These are phyloP conservation scores for Cygnus olor DNA, from an alignment of 2,797 vertebrate genomes.

Conservation along the genomic window DNA sequence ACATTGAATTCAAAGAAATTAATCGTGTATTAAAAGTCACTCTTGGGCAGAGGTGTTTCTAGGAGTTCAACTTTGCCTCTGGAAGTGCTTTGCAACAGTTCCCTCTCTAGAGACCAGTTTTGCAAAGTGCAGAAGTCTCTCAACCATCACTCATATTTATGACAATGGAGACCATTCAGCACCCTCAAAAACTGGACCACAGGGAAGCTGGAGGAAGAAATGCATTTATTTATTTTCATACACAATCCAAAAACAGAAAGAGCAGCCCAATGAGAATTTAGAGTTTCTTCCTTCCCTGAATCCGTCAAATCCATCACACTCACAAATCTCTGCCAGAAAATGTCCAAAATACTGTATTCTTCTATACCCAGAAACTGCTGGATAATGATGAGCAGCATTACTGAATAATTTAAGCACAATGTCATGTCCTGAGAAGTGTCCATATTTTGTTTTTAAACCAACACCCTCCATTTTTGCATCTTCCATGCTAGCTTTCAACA, in stretches of 20 bases:
- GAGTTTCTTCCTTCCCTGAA: not conserved
- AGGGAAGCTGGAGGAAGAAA: not conserved
- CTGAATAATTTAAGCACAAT: not conserved
- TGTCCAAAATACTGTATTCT: not conserved
- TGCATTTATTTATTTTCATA: not conserved
- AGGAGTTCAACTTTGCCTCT: constrained; percentile 20
- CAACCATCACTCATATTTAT: not conserved
- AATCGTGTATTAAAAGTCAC: not conserved
- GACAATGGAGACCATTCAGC: constrained; percentile 8
- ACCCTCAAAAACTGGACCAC: not conserved
- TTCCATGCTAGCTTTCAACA: not conserved
- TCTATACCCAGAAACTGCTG: not conserved
- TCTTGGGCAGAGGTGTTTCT: not conserved
- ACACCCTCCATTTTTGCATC: not conserved
- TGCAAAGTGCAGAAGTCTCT: not conserved
- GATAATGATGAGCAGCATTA: not conserved
- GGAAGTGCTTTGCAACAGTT: constrained; percentile 22
- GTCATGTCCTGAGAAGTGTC: not conserved
- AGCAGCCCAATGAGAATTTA: not conserved
- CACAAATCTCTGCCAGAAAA: not conserved
- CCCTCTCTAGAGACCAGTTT: not conserved
- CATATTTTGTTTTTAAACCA: constrained; percentile 1
- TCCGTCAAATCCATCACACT: not conserved
- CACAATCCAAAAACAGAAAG: not conserved
- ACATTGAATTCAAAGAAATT: not conserved